A percentile compares a stretch with the other conserved stretches of the same genome.
Evolutionary conservation across 2,113 vertebrate genomes (phyloP).

Genomic region (Bufo bufo): DNA sequence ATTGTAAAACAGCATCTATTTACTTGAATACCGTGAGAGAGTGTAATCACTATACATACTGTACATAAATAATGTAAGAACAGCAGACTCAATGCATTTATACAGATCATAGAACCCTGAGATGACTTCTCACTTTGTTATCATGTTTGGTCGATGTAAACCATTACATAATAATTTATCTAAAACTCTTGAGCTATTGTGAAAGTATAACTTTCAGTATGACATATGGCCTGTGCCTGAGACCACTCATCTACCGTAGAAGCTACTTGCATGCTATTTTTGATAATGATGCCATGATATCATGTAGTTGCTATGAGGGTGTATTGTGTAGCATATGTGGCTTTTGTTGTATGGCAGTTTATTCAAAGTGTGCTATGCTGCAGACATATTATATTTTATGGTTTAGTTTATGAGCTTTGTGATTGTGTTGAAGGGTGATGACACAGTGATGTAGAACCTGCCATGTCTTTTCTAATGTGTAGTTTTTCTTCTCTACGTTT

Average conservation of each 20-base stretch:
- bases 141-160: too few relatives aligned
- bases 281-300: background rate
- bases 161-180: too few relatives aligned
- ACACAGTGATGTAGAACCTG: constrained; percentile 33
- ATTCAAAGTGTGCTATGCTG: background rate
- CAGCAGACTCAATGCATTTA: too few relatives aligned
- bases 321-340: background rate
- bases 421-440: constrained; percentile 11
- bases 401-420: background rate
- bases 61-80: too few relatives aligned
- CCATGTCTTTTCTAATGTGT: background rate
- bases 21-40: too few relatives aligned
- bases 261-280: background rate
- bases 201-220: background rate
- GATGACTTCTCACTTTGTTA: too few relatives aligned
- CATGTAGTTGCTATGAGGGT: background rate
- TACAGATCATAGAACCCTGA: too few relatives aligned
- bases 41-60: too few relatives aligned
- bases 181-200: background rate
- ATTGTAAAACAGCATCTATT: too few relatives aligned
- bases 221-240: background rate
- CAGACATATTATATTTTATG: constrained; percentile 30
- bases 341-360: background rate
- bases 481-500: constrained; percentile 21
- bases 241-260: background rate